Evolutionary conservation across 2,113 vertebrate genomes (phyloP), one percentile per base, ranked within the genome.

Genomic region (Pao palembangensis): DNA sequence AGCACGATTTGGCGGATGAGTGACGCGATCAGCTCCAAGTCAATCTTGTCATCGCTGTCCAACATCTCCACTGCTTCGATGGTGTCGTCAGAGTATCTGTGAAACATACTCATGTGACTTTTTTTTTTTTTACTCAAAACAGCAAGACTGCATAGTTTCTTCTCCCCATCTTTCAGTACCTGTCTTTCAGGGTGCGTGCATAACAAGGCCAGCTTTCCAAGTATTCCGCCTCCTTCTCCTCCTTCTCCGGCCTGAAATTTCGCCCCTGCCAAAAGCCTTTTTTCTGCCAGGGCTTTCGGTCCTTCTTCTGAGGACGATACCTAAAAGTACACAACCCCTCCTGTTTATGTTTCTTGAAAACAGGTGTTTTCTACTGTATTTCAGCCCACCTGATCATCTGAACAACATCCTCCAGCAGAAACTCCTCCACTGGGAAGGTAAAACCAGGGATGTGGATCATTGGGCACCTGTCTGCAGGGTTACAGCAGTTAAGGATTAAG

Each of bases 381-480:
- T 86, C 76, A 38, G 34, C 34, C 34, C 72, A 94, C 97, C 93
- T 89, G 73, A 93, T 73, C 87, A 95, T 93, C 85, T 99, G 94
- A 79, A 98, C 85, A 19, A 98, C 88, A 46, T 99, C 96, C 77
- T 99, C 97, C 0, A 99, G 88, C 41, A 98, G 89, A 72, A 94
- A 96, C 31, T 98, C 96, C 60, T 91, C 86, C 62, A 99, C 97
- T 0, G 96, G 96, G 79, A 93, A 99, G 0, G 97, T 94, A 83
- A 96, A 93, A 0, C 97, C 97, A 67, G 97, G 96, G 77, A 98
- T 98, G 82, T 98, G 96, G 70, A 98, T 90, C 90, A 98, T 94
- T 25, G 95, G 94, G 73, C 94, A 98, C 13, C 90, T 85, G 69
- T 90, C 97, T 99, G 68, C 67, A 4, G 15, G 15, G 6, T 51